Percentiles rank a stretch among this genome's conserved stretches.
These are phyloP conservation scores for Tapera naevia DNA, from an alignment of 2,797 vertebrate genomes.

Conservation along the genomic window DNA sequence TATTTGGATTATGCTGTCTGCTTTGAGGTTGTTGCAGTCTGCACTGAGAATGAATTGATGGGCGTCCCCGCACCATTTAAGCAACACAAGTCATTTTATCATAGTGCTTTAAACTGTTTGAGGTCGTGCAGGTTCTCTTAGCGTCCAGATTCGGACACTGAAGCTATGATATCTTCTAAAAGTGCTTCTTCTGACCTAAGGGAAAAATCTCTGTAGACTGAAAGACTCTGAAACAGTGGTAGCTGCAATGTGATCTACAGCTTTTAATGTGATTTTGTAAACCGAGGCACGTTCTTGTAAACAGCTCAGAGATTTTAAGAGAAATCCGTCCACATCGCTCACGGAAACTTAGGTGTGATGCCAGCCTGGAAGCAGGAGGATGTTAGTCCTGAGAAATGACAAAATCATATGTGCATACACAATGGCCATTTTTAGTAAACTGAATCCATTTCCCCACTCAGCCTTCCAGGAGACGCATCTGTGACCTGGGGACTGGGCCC, in stretches of 20 bases:
- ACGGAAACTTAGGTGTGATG: background rate
- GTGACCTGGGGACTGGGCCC: background rate
- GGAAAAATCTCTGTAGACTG: background rate
- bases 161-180: background rate
- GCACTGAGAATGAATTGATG: background rate
- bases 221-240: background rate
- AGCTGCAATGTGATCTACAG: background rate
- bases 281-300: rapidly evolving
- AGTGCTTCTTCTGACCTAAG: background rate
- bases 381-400: background rate
- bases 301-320: background rate
- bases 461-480: background rate
- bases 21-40: background rate
- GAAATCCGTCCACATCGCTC: background rate
- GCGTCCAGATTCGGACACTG: background rate
- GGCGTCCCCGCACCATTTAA: background rate
- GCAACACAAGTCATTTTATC: background rate
- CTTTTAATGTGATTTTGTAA: background rate
- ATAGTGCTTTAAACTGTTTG: background rate
- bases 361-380: background rate
- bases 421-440: background rate
- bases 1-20: background rate
- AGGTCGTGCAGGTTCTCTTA: background rate
- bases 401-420: background rate
- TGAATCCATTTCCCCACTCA: background rate